Conservation (phyloP, 2,888 invertebrate species). For the Limnephilus auricula region DNA sequence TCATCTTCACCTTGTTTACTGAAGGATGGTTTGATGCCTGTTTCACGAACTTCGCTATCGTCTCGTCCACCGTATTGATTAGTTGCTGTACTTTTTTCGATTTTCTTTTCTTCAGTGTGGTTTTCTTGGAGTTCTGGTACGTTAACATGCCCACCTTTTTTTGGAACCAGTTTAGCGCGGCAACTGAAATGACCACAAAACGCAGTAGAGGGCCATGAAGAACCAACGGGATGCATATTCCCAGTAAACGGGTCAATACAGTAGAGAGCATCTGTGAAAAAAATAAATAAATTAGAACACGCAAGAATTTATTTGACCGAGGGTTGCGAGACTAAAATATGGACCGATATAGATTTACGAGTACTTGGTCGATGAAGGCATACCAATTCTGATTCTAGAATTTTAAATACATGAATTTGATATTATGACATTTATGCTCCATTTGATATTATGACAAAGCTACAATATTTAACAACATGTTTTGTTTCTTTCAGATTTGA, state of each 20-base stretch:
- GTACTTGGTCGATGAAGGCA: too few species aligned
- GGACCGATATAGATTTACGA: too few species aligned
- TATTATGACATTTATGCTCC: too few species aligned
- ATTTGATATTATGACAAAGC: background rate
- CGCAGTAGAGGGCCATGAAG: slow-evolving; percentile 73
- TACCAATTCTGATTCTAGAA: too few species aligned
- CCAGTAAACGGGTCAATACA: slow-evolving; percentile 76
- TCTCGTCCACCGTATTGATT: background rate
- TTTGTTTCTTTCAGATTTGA: background rate
- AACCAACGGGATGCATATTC: slow-evolving; percentile 71
- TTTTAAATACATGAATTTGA: too few species aligned
- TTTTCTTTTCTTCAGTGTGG: background rate
- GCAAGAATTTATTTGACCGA: background rate
- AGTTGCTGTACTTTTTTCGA: background rate
- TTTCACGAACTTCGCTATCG: background rate
- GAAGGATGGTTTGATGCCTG: background rate
- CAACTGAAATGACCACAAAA: slow-evolving; percentile 76
- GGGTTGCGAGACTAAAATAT: too few species aligned
- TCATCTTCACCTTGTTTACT: background rate
- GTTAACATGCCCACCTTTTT: background rate
- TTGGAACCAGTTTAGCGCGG: slow-evolving; percentile 66
- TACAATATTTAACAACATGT: background rate
- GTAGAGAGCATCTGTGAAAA: slow-evolving; percentile 70
- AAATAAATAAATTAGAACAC: slow-evolving; percentile 66
- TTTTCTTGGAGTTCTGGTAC: slow-evolving; percentile 14